Evolutionary conservation across 2,888 invertebrate species (phyloP), one percentile per base, ranked within the genome.

Genomic region (Cartodere bifasciata): DNA sequence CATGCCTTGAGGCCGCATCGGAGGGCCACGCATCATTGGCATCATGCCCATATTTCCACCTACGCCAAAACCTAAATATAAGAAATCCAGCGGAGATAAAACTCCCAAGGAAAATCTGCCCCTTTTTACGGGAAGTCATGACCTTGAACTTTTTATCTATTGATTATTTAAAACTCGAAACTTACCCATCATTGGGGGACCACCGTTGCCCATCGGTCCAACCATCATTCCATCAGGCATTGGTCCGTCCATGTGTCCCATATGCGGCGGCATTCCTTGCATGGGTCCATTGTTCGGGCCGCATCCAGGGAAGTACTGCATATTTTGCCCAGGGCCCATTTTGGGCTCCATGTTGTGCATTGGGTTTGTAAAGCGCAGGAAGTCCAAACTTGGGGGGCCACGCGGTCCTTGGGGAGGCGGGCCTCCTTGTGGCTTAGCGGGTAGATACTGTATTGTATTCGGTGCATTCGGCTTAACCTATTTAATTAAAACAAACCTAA

Each of bases 381-480:
- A 91, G 50, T 91, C 88, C 40, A 91, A 65, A 60, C 86, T 84
- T 22, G 88, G 88, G 4, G 88, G 86, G 6, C 82, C 81, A 24
- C 87, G 66, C 80, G 86, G 26, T 76, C 81, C 34, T 80, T 67
- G 1, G 80, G 81, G 30, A 71, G 75, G 16, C 69, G 65, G 37
- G 70, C 69, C 49, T 74, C 74, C 7, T 55, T 88, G 88, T n/a
- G 92, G 86, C 62, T 91, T 72, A 29, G 91, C 87, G 13, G 95
- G 95, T 58, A 94, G 73, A 68, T 95, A 95, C 67, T 95, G 94
- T 55, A 95, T 95, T 20, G 95, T 95, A 62, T 95, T 95, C 0
- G 95, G 94, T 7, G 94, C 91, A 59, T 86, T 91, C 6, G 94
- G 85, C 62, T 94, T 94, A 14, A 95, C 91, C n/a, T n/a, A n/a